Evolutionary conservation across 2,113 vertebrate genomes (phyloP).

Genomic region (Ceuthmochares aereus): DNA sequence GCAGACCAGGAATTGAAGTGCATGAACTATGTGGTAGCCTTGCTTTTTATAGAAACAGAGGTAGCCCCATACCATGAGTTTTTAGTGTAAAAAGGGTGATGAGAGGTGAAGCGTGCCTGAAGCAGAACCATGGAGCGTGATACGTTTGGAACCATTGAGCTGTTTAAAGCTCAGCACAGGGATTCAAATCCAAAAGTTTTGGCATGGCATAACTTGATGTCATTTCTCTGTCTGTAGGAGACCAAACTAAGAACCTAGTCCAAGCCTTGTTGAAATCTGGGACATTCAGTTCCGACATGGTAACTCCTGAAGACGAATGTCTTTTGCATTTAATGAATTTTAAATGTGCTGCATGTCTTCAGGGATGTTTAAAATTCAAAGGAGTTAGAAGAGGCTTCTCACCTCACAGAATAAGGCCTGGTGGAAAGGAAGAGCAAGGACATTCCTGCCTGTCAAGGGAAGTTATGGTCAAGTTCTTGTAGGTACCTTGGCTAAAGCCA

Average conservation of each 20-base stretch:
- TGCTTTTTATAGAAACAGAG: neutral
- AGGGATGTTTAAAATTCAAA: slow-evolving; percentile 43
- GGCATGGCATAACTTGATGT: neutral
- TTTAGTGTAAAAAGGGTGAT: neutral
- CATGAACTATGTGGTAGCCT: neutral
- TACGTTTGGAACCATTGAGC: neutral
- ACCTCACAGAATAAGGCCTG: neutral
- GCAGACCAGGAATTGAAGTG: neutral
- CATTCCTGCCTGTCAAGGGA: neutral
- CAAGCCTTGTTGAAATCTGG: slow-evolving; percentile 17
- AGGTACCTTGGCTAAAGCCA: neutral
- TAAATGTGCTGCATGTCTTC: slow-evolving; percentile 26
- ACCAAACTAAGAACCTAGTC: neutral
- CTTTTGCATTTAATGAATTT: slow-evolving; percentile 60
- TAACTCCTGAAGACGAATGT: slow-evolving; percentile 3
- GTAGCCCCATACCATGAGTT: neutral
- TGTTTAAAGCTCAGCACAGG: neutral
- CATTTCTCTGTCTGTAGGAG: neutral
- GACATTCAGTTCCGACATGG: neutral
- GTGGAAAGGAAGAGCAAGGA: neutral
- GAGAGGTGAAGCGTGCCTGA: neutral
- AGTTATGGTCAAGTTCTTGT: slow-evolving; percentile 24
- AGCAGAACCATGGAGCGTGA: neutral
- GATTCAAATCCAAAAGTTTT: neutral
- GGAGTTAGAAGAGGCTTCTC: neutral